These are phyloP conservation scores for Chesias legatella DNA, from an alignment of 2,888 invertebrate genomes.

Conservation along the genomic window DNA sequence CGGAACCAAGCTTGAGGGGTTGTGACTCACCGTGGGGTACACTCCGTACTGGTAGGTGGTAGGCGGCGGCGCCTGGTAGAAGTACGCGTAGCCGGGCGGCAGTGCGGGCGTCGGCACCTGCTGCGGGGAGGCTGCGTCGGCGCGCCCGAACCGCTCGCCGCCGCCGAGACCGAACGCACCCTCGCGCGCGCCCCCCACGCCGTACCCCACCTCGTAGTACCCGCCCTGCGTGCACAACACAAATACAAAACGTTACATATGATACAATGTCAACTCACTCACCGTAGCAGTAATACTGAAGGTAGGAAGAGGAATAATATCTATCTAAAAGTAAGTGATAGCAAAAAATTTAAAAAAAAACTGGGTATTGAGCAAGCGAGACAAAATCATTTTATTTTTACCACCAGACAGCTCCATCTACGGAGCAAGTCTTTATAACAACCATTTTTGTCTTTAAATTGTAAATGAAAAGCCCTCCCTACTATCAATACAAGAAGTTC, in stretches of 20 bases:
- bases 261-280: too few relatives aligned
- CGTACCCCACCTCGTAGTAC: constrained; percentile 74
- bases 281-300: too few relatives aligned
- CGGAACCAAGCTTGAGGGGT: neutral
- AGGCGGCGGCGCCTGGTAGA: constrained; percentile 84
- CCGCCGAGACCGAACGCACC: constrained; percentile 61
- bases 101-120: constrained; percentile 80
- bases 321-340: too few relatives aligned
- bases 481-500: too few relatives aligned
- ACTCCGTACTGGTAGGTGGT: constrained; percentile 88
- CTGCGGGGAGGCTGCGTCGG: constrained; percentile 75
- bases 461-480: too few relatives aligned
- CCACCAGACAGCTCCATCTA: too few relatives aligned
- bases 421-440: too few relatives aligned
- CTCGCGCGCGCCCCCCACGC: constrained; percentile 52
- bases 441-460: too few relatives aligned
- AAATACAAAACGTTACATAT: constrained; percentile 6
- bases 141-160: constrained; percentile 65
- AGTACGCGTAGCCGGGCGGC: constrained; percentile 88
- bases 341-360: too few relatives aligned
- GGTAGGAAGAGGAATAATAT: too few relatives aligned
- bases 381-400: too few relatives aligned
- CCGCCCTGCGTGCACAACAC: constrained; percentile 51
- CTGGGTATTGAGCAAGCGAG: too few relatives aligned
- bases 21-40: constrained; percentile 82